Conservation (phyloP, 2,888 invertebrate genomes). For the Andrena chrysosceles region DNA sequence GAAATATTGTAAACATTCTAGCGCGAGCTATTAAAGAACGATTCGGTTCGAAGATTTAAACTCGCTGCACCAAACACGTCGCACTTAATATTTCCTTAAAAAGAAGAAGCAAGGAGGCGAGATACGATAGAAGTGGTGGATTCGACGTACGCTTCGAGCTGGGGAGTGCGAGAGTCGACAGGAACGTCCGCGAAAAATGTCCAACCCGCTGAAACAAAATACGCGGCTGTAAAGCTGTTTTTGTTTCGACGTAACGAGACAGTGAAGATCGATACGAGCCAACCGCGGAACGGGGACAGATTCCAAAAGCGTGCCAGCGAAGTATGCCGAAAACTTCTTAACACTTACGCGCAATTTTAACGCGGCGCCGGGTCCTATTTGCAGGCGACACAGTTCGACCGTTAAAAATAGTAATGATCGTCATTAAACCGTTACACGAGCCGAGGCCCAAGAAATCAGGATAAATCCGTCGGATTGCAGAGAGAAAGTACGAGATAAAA, state of each 20-base stretch:
- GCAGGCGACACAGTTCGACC: background rate
- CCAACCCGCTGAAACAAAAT: no score
- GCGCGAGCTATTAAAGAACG: no score
- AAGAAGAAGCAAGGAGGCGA: no score
- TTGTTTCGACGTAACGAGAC: background rate
- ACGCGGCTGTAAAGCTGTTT: no score
- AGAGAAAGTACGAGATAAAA: background rate
- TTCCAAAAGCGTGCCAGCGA: background rate
- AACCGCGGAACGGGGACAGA: background rate
- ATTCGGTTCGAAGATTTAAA: no score
- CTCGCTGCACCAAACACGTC: no score
- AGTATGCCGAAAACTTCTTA: background rate
- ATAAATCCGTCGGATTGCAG: background rate
- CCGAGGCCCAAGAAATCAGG: slow-evolving; percentile 7
- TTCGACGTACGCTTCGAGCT: no score
- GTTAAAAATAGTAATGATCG: slow-evolving; percentile 23
- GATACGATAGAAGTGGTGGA: no score
- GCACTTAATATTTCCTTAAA: no score
- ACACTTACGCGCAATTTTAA: slow-evolving; percentile 2
- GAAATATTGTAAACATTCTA: no score
- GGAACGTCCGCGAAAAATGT: no score
- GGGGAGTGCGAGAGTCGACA: no score
- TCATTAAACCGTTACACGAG: slow-evolving; percentile 25
- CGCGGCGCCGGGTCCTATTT: background rate
- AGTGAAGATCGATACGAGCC: background rate